phyloP scores from a whole-genome alignment of 1,140 invertebrate genomes.

The Archivesica marissinica region DNA sequence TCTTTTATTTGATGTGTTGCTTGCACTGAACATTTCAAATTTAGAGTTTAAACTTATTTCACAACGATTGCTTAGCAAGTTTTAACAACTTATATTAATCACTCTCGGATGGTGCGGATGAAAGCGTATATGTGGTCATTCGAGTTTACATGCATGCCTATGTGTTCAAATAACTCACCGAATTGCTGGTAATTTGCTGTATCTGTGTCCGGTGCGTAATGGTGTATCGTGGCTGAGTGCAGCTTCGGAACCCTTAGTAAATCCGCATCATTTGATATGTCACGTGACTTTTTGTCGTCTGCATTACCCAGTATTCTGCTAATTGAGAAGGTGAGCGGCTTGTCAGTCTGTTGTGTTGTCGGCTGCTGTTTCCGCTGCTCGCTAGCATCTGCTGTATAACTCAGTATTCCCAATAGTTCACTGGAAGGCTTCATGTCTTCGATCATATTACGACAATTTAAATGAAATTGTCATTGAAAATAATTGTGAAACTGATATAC shows the following conservation, averaged over 20 bases:
- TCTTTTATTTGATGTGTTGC: too few relatives aligned
- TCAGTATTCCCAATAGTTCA: too few relatives aligned
- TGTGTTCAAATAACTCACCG: not conserved
- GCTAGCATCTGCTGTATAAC: not conserved
- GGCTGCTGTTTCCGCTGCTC: not conserved
- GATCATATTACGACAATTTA: not conserved
- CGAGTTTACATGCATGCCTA: too few relatives aligned
- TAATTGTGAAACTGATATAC: too few relatives aligned
- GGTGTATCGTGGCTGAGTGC: constrained; percentile 9
- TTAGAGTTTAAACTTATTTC: too few relatives aligned
- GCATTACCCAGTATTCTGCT: constrained; percentile 49
- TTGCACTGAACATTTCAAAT: too few relatives aligned
- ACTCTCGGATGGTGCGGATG: too few relatives aligned
- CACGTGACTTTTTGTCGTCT: constrained; percentile 31
- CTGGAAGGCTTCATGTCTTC: constrained; percentile 1
- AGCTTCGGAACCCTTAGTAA: not conserved
- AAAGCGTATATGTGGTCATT: too few relatives aligned
- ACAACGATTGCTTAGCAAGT: too few relatives aligned
- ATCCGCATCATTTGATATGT: not conserved
- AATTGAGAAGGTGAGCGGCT: constrained; percentile 50
- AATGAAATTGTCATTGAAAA: not conserved
- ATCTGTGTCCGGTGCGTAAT: constrained; percentile 21
- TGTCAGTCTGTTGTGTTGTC: not conserved
- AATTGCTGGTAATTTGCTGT: constrained; percentile 5
- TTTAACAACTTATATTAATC: too few relatives aligned